phyloP scores from a whole-genome alignment of 2,797 vertebrate genomes.

The Tokudaia muenninki region DNA sequence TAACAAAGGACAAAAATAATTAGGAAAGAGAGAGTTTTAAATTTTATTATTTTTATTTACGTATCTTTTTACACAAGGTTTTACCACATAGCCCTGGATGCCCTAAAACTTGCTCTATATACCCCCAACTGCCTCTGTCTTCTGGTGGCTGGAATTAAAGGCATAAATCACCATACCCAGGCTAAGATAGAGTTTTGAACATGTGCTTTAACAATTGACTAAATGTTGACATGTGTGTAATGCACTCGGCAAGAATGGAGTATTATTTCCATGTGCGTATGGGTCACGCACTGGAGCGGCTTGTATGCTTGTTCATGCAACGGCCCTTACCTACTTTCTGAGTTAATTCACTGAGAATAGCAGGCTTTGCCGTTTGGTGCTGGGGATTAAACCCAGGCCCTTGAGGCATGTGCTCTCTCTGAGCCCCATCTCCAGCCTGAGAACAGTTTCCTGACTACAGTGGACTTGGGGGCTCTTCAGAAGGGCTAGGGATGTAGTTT shows the following conservation, averaged over 20 bases:
- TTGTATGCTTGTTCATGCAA: not conserved
- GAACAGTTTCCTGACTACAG: not conserved
- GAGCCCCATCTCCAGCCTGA: not conserved
- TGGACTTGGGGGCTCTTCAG: not conserved
- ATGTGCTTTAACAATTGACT: not conserved
- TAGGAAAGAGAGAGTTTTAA: not conserved
- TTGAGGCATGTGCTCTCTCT: not conserved
- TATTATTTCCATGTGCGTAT: not conserved
- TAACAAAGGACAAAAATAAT: not conserved
- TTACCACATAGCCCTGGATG: not conserved
- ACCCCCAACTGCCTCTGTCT: not conserved
- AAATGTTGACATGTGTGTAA: not conserved
- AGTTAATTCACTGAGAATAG: constrained; percentile 3
- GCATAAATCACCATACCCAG: not conserved
- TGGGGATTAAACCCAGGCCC: not conserved
- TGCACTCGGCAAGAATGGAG: not conserved
- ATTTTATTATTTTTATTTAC: not conserved
- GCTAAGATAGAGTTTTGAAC: not conserved
- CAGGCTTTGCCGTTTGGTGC: not conserved
- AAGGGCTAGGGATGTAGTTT: not conserved
- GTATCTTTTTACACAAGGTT: no score
- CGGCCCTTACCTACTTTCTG: not conserved
- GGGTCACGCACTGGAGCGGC: not conserved
- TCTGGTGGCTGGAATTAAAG: not conserved
- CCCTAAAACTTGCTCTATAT: not conserved